Percentiles rank a stretch among this genome's conserved stretches.
phyloP scores from a whole-genome alignment of 2,797 vertebrate species.

The Apogon hyalosoma region DNA sequence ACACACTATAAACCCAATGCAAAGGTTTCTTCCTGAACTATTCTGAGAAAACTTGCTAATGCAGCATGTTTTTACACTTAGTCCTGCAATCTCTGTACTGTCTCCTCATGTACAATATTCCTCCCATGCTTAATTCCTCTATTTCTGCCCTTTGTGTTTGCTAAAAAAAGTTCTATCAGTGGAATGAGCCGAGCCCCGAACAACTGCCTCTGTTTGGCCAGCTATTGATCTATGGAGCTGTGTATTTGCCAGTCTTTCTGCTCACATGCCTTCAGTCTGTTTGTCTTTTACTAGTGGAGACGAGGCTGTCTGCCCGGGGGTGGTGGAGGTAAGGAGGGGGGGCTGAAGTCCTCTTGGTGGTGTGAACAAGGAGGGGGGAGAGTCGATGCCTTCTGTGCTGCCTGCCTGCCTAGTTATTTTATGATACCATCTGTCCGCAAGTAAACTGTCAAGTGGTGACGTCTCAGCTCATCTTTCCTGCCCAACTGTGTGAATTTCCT shows the following conservation, averaged over 20 bases:
- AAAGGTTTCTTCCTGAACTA: not conserved
- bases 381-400: conserved; percentile 66
- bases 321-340: conserved; percentile 21
- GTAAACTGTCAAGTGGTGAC: conserved; percentile 77
- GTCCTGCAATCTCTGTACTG: not conserved
- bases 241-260: conserved; percentile 66
- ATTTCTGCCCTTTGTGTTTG: conserved; percentile 23
- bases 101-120: not conserved
- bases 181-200: conserved; percentile 50
- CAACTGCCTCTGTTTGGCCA: conserved; percentile 62
- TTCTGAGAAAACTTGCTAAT: not conserved
- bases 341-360: conserved; percentile 55
- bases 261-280: conserved; percentile 76
- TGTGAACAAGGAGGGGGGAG: conserved; percentile 24
- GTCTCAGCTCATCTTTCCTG: conserved; percentile 67
- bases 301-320: conserved; percentile 56
- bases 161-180: conserved; percentile 26
- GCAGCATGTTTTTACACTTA: not conserved
- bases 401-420: conserved; percentile 78
- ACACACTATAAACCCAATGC: not conserved
- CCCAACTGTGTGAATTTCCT: conserved; percentile 62
- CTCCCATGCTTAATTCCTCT: conserved; percentile 7
- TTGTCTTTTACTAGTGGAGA: conserved; percentile 74
- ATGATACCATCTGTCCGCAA: conserved; percentile 80
- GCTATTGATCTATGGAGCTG: conserved; percentile 66